Base-by-base conservation (phyloP, 2,797 vertebrate species). In the Scolopax rusticola region DNA sequence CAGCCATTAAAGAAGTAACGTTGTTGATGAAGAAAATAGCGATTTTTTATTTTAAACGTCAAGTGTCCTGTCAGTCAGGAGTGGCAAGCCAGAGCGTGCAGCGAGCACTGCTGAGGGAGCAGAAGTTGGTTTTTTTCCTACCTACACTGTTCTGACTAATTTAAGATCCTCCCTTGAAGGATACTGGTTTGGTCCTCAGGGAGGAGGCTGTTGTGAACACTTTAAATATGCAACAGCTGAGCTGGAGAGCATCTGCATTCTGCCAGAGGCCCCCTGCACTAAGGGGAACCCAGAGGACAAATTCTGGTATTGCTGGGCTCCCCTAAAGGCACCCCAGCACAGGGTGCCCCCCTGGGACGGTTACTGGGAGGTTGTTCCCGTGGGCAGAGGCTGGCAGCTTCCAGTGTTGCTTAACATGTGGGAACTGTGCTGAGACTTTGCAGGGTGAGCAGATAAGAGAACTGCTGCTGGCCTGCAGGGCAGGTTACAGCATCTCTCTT, bases 121-220 rank as follows among this genome's bases (percentile, higher is more conserved):
- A 88, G 36, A 33, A 90, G 81, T 79, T 84, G 48, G 43, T 64
- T 23, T 86, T 86, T 43, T 93, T 84, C 53, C 78, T 94, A 61
- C 83, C 83, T 90, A 77, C 48, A 32, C 24, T 71, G 54, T 76
- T 94, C 63, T 67, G 47, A 28, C 64, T 90, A 36, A 73, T 90
- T 84, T 68, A 91, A 68, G 84, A 82, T 84, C 80, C 84, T 90
- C 43, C 86, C 90, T 73, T 84, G 70, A 59, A 87, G 82, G 67
- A 53, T 63, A 43, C 64, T 81, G 76, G 57, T 87, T 83, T 85
- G 24, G 45, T 78, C 73, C 57, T 84, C 32, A 33, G 61, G 68
- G 87, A 80, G 48, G 33, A 80, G 76, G 84, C 57, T 89, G 50
- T 65, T 87, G 50, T 1, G 1, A 64, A 48, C 7, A 7, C 23